phyloP scores from a whole-genome alignment of 1,140 invertebrate genomes.

The Bactericera cockerelli region DNA sequence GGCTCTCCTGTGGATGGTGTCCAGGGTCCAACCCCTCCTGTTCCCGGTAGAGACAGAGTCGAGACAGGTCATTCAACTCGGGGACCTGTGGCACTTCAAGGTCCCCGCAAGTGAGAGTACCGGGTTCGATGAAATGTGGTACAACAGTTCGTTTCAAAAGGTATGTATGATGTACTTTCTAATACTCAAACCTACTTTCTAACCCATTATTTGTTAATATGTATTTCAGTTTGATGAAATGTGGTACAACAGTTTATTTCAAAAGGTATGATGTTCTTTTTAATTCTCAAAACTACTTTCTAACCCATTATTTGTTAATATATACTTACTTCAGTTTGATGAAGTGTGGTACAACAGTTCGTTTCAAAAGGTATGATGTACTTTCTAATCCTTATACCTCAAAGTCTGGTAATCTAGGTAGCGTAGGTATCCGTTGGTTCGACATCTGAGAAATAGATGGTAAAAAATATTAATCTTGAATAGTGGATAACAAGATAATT shows the following conservation, averaged over 20 bases:
- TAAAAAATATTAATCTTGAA: no score
- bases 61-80: constrained; percentile 49
- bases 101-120: constrained; percentile 45
- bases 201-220: no score
- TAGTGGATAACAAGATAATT: no score
- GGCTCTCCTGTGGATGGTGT: no score
- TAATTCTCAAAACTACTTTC: no score
- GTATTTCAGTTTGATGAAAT: constrained; percentile 52
- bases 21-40: constrained; percentile 33
- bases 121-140: constrained; percentile 70
- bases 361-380: constrained; percentile 35
- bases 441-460: no score
- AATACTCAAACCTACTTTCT: no score
- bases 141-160: constrained; percentile 39
- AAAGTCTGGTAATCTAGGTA: no score
- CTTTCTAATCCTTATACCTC: no score
- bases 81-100: constrained; percentile 82
- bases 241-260: constrained; percentile 56
- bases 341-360: constrained; percentile 59
- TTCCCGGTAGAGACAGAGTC: constrained; percentile 71
- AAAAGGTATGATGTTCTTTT: constrained; percentile 32
- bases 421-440: no score
- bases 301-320: no score
- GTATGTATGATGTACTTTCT: constrained; percentile 36
- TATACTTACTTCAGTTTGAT: no score